phyloP scores from a whole-genome alignment of 2,888 invertebrate species.

The Zhuqinia jingwanae region DNA sequence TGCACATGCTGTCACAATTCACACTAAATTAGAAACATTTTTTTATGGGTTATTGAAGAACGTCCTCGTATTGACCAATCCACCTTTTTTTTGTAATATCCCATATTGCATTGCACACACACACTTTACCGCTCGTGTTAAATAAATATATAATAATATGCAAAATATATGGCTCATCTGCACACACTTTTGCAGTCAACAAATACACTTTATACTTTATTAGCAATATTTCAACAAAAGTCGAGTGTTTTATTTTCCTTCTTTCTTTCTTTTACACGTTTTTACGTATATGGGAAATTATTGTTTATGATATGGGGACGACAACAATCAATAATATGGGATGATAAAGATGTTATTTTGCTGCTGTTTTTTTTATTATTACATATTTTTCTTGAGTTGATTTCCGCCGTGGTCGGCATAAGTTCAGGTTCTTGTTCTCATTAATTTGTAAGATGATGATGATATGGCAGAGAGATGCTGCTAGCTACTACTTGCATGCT shows the following conservation, averaged over 20 bases:
- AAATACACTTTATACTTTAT: not conserved
- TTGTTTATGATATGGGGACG: slow-evolving; percentile 25
- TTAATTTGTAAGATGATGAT: slow-evolving; percentile 25
- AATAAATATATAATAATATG: too few species aligned
- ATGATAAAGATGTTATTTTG: too few species aligned
- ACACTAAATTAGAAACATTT: not conserved
- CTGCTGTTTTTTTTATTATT: not conserved
- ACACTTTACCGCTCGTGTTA: not conserved
- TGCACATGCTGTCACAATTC: slow-evolving; percentile 20
- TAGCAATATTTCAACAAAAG: slow-evolving; percentile 10
- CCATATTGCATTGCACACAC: too few species aligned
- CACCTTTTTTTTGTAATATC: not conserved
- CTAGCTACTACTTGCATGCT: slow-evolving; percentile 24
- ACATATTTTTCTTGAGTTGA: slow-evolving; percentile 21
- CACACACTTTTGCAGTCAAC: not conserved
- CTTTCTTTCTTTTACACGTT: not conserved
- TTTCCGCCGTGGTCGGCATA: slow-evolving; percentile 52
- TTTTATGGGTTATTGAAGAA: not conserved
- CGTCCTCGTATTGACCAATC: slow-evolving; percentile 32
- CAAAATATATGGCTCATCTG: too few species aligned
- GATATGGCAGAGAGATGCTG: slow-evolving; percentile 7
- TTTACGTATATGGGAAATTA: slow-evolving; percentile 59
- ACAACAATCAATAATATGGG: not conserved
- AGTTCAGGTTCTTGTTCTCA: slow-evolving; percentile 54
- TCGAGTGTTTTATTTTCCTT: too few species aligned